Evolutionary conservation across 2,888 invertebrate genomes (phyloP).

Genomic region (Spilarctia lutea): DNA sequence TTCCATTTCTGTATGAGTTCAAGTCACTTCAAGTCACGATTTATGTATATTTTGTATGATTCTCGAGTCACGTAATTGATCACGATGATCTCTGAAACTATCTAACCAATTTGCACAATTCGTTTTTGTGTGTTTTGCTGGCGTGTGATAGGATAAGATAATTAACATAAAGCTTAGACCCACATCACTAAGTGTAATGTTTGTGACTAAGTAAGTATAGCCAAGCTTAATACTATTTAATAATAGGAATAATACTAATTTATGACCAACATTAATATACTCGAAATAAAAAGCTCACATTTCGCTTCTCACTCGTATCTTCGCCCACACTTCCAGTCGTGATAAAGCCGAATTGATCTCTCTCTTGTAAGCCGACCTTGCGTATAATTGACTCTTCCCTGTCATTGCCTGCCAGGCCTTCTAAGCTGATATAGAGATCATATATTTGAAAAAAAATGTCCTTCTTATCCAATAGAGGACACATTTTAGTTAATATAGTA

Average conservation of each 20-base stretch:
- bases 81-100: no score
- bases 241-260: background rate
- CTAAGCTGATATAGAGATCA: conserved; percentile 61
- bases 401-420: conserved; percentile 73
- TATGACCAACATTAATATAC: background rate
- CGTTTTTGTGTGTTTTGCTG: no score
- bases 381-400: conserved; percentile 86
- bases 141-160: no score
- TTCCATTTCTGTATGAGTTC: no score
- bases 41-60: background rate
- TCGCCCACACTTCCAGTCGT: conserved; percentile 58
- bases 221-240: background rate
- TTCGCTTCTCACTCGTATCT: conserved; percentile 42
- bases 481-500: conserved; percentile 12
- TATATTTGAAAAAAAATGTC: conserved; percentile 69
- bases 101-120: no score
- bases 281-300: background rate
- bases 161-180: no score
- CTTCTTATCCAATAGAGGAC: no score
- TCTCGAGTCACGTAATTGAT: no score
- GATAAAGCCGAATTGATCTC: conserved; percentile 83
- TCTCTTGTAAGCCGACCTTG: conserved; percentile 81
- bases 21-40: background rate
- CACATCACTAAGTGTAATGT: no score
- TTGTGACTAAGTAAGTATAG: background rate